Evolutionary conservation across 2,797 vertebrate species (phyloP), one percentile per base, ranked within the genome.

Genomic region (Micrastur ruficollis): DNA sequence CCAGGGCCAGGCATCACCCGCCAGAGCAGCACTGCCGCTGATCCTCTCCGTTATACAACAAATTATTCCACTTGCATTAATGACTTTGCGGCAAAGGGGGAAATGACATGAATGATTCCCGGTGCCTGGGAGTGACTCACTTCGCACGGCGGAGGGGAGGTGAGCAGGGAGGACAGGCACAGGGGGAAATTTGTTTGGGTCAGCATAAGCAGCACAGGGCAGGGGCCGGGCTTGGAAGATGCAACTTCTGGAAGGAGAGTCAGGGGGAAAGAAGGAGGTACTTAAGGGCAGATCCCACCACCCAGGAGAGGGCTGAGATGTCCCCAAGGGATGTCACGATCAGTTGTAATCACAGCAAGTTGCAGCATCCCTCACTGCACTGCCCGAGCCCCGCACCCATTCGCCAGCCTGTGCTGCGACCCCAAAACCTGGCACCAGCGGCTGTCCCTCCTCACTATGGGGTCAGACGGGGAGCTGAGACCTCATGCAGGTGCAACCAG

Each of bases 11-110:
- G 70, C 83, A 11, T 23, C 42, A 44, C 92, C 47, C 12, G 22
- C 89, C 46, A 31, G 73, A 94, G 95, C 89, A 71, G 87, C 1
- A 1, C 61, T 94, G 74, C 67, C 1, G 6, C 95, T 89, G 90
- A 92, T 90, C 72, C 90, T 88, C 93, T 56, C 84, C 1, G 34
- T 96, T 97, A 96, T 12, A 42, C 92, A 96, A 96, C 94, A 47
- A 95, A 96, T 96, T 91, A 94, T 96, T 95, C 94, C 93, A 85
- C 86, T 95, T 8, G 46, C 95, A 87, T 95, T 97, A 97, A 97
- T 93, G 96, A 96, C 96, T 97, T 97, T 97, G 96, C 95, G 75
- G 96, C 95, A 96, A 91, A 96, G 96, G 92, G 95, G 95, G 86
- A 89, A 93, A 91, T 65, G 92, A 95, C 95, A 89, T 92, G 96